A percentile compares a stretch with the other conserved stretches of the same genome.
These are phyloP conservation scores for Zaprionus gabonicus DNA, from an alignment of 1,140 invertebrate genomes.

Conservation along the genomic window DNA sequence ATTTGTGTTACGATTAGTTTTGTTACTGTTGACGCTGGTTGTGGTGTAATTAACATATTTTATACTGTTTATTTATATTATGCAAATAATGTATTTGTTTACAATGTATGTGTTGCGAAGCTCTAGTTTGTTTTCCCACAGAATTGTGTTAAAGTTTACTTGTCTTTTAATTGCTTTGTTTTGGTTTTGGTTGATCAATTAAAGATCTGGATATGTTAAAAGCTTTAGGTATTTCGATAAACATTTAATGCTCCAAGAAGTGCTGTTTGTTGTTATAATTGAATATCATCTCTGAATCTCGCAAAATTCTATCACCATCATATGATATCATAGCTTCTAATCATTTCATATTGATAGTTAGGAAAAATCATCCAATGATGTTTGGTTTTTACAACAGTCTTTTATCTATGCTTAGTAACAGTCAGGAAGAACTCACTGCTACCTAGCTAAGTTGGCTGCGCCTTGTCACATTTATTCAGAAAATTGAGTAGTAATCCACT, in stretches of 20 bases:
- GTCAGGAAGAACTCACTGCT: not conserved
- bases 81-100: slow-evolving; percentile 9
- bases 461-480: not conserved
- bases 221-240: not conserved
- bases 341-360: no score
- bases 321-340: no score
- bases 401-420: no score
- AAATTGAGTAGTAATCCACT: not conserved
- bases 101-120: not conserved
- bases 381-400: not conserved
- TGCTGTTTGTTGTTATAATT: no score
- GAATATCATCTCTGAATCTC: no score
- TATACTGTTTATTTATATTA: not conserved
- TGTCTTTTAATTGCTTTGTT: slow-evolving; percentile 33
- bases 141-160: slow-evolving; percentile 32
- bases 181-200: slow-evolving; percentile 31
- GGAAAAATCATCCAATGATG: no score
- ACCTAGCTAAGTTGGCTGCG: not conserved
- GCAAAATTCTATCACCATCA: no score
- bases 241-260: no score
- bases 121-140: not conserved
- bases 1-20: slow-evolving; percentile 50
- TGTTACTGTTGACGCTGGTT: slow-evolving; percentile 32
- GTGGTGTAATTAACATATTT: not conserved
- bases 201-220: not conserved